These are phyloP conservation scores for Silurus meridionalis DNA, from an alignment of 2,113 vertebrate species.

Conservation along the genomic window DNA sequence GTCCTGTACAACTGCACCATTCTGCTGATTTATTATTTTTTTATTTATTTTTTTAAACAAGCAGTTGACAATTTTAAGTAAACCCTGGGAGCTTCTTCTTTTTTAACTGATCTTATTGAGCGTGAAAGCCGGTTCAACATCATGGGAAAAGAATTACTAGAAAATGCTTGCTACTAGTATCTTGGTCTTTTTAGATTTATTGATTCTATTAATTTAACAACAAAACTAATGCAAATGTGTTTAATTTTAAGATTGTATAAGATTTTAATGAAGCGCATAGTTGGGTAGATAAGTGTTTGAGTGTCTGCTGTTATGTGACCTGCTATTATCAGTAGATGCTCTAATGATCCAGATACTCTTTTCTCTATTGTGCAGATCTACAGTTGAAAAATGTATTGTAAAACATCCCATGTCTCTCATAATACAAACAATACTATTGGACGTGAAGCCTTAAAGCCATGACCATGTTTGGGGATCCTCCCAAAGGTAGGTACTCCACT, in stretches of 20 bases:
- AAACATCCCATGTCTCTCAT: background rate
- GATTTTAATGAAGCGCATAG: background rate
- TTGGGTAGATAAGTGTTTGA: background rate
- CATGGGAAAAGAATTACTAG: background rate
- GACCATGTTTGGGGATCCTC: background rate
- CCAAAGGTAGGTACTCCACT: background rate
- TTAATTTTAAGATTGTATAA: background rate
- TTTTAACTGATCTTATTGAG: background rate
- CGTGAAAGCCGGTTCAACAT: background rate
- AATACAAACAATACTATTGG: background rate
- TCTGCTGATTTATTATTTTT: slow-evolving; percentile 11
- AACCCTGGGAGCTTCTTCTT: background rate
- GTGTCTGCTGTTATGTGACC: background rate
- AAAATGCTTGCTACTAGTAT: background rate
- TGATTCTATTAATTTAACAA: background rate
- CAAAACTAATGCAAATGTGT: background rate
- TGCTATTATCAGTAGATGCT: background rate
- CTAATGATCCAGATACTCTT: background rate
- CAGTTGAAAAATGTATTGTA: background rate
- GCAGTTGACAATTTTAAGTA: background rate
- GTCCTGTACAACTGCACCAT: background rate
- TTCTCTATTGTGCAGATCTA: background rate
- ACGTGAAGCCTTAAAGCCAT: background rate
- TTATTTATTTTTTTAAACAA: background rate
- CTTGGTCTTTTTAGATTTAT: background rate